Evolutionary conservation across 2,888 invertebrate genomes (phyloP).

Genomic region (Hydroisotoma schaefferi): DNA sequence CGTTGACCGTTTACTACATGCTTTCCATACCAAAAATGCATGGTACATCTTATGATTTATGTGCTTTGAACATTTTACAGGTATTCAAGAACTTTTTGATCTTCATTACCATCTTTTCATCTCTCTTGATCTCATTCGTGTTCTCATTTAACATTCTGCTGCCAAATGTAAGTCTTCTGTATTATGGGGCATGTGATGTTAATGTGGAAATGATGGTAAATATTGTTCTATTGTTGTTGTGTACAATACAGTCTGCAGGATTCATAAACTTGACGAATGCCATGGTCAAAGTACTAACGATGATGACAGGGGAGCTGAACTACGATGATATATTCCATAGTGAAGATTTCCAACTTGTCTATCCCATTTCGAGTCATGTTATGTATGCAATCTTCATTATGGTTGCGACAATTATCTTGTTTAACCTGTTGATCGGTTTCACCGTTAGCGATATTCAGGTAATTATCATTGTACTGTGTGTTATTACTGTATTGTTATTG

Average conservation of each 20-base stretch:
- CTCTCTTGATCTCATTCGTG: constrained; percentile 34
- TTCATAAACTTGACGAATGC: constrained; percentile 30
- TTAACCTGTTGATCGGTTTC: constrained; percentile 38
- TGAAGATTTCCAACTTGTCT: constrained; percentile 20
- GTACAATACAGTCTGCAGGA: constrained; percentile 22
- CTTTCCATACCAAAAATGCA: too few species aligned
- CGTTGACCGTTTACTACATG: too few species aligned
- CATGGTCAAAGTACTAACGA: constrained; percentile 28
- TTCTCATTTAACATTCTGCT: constrained; percentile 37
- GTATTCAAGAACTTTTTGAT: constrained; percentile 39
- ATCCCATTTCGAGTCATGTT: constrained; percentile 22
- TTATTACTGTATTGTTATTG: too few species aligned
- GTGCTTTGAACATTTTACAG: too few species aligned
- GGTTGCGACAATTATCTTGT: constrained; percentile 32
- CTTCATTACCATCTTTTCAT: constrained; percentile 39
- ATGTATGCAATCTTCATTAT: constrained; percentile 27
- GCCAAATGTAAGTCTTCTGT: constrained; percentile 28
- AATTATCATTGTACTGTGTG: too few species aligned
- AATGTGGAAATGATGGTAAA: not conserved
- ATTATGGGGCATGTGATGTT: not conserved
- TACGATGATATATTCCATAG: constrained; percentile 33
- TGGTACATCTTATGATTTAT: too few species aligned
- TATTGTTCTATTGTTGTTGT: not conserved
- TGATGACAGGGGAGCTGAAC: constrained; percentile 39
- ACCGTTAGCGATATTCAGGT: constrained; percentile 36